phyloP scores from a whole-genome alignment of 2,888 invertebrate genomes.

The Netelia inedita region DNA sequence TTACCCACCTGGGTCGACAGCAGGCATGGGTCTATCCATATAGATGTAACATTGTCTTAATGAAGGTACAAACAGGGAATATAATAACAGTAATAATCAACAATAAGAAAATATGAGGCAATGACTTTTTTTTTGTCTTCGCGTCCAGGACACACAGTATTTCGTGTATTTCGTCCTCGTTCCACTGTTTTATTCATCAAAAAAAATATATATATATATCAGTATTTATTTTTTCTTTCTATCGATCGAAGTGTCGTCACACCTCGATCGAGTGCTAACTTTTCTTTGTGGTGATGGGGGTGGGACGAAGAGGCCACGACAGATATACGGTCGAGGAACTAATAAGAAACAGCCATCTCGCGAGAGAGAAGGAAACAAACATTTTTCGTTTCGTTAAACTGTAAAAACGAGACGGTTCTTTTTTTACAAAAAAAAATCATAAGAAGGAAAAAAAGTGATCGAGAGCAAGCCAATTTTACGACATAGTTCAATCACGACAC shows the following conservation, averaged over 20 bases:
- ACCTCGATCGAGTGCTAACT: background rate
- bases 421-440: constrained; percentile 1
- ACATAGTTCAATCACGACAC: constrained; percentile 44
- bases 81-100: background rate
- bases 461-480: constrained; percentile 54
- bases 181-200: background rate
- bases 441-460: constrained; percentile 25
- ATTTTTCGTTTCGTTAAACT: background rate
- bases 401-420: background rate
- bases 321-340: background rate
- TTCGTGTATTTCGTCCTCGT: constrained; percentile 11
- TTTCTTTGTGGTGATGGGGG: background rate
- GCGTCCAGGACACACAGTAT: background rate
- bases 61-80: constrained; percentile 27
- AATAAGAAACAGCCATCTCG: background rate
- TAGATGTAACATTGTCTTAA: constrained; percentile 67
- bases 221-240: background rate
- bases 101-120: background rate
- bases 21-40: constrained; percentile 81
- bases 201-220: background rate
- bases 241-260: background rate
- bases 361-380: background rate
- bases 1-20: constrained; percentile 83
- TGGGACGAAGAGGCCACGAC: background rate
- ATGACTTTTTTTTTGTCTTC: constrained; percentile 2